Evolutionary conservation across 1,140 invertebrate species (phyloP), one percentile per base, ranked within the genome.

Genomic region (Solen grandis): DNA sequence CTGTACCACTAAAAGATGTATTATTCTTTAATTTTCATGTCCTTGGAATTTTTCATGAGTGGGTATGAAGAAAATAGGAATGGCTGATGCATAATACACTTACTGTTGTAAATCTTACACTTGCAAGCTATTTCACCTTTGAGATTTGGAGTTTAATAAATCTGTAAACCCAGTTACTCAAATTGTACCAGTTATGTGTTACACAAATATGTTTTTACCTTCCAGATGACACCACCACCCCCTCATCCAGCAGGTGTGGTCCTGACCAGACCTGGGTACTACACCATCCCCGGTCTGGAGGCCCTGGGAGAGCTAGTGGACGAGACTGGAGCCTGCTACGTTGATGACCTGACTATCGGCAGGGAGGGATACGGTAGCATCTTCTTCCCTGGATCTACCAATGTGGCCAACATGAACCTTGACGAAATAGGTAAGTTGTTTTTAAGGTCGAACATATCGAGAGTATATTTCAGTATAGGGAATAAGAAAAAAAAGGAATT

Each of bases 351-450:
- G 82, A 97, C 96, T 0, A 94, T 99, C 63, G 98, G 97, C 0
- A 94, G 98, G 19, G 94, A 95, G 74, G 96, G 96, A 57, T 99
- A 97, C 92, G 98, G 99, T 29, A 97, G 96, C 91, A 96, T 99
- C 0, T 97, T 94, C 89, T 99, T 97, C 90, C 95, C 90, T 22
- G 93, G 93, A 16, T 94, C 95, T 29, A 95, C 98, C 78, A 96
- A 99, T 91, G 95, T 99, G n/a, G 94, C 96, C 29, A 96, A 95
- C 10, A 87, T 99, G 22, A 97, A 99, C 93, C 90, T 99, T 8
- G 97, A 99, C 92, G 95, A 97, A 85, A 95, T 97, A 22, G 95
- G 96, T 95, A 88, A 91, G 88, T 50, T 50, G 29, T 80, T 81
- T 69, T 54, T 55, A 25, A 29, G 38, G 4, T 68, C n/a, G n/a